Base-by-base conservation (phyloP, 2,797 vertebrate species). In the Tolypeutes matacus region DNA sequence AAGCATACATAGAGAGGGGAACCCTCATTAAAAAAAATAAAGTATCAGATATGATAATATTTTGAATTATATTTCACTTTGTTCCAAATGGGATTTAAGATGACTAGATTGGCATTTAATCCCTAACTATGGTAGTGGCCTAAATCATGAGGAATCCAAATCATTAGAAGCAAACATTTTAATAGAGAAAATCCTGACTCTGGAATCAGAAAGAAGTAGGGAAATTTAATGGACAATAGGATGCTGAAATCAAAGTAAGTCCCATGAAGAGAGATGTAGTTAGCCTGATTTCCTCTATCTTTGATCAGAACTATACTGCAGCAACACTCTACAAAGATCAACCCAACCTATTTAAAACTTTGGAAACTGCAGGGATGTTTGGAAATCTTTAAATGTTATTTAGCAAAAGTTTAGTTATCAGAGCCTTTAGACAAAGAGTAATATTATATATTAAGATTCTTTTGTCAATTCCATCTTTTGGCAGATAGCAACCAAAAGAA, bases 1-100 rank as follows among this genome's bases (percentile, higher is more conserved):
- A 76, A 87, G 56, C 15, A 89, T 67, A 51, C 39, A 5, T 72
- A 82, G 86, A 83, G 36, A 53, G 29, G 7, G 31, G 9, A 86
- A 90, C 7, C 42, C 11, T 95, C 80, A 93, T 53, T 69, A 82
- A 10, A 56, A 90, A 62, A 93, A 88, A 93, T 25, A 36, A 93
- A 23, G 34, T 69, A 91, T 31, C 60, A 88, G 21, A 94, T 67
- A 91, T 7, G 13, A 21, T 34, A 89, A 91, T 31, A 94, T 82
- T 95, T 95, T 82, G 92, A 96, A 92, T 93, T 84, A 93, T 93
- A 81, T 90, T 27, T 67, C 8, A 88, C n/a, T 58, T 93, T 95
- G 86, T 96, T 96, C 81, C 76, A 51, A 93, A 85, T 53, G 53
- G n/a, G n/a, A 95, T 93, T 91, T 84, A 96, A 91, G 81, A 92